Evolutionary conservation across 1,140 invertebrate species (phyloP).

Genomic region (Aphelenchoides fujianensis): DNA sequence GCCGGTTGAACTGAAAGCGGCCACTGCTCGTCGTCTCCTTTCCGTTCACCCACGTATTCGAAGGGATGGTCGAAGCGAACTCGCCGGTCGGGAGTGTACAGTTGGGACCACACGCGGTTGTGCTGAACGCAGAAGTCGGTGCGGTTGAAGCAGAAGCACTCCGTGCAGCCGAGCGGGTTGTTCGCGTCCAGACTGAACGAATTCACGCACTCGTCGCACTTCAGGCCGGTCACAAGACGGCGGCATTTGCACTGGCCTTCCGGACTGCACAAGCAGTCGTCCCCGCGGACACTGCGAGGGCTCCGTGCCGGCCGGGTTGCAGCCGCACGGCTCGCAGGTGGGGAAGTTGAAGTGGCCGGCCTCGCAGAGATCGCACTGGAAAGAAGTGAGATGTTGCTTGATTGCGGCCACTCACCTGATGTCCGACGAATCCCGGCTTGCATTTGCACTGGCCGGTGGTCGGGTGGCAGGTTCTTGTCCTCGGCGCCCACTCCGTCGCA

Average conservation of each 20-base stretch:
- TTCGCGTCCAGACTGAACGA: slow-evolving; percentile 79
- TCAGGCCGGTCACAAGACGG: slow-evolving; percentile 72
- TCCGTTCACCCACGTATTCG: slow-evolving; percentile 30
- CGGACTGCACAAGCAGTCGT: slow-evolving; percentile 54
- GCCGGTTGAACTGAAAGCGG: slow-evolving; percentile 36
- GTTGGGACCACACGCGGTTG: slow-evolving; percentile 53
- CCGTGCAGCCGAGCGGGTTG: slow-evolving; percentile 86
- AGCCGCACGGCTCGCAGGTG: slow-evolving; percentile 77
- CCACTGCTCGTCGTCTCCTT: background rate
- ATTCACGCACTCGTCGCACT: slow-evolving; percentile 76
- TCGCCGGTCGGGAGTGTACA: slow-evolving; percentile 55
- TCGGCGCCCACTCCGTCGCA: slow-evolving; percentile 74
- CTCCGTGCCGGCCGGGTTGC: slow-evolving; percentile 72
- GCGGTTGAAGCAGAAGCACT: slow-evolving; percentile 96
- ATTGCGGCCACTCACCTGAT: slow-evolving; percentile 28
- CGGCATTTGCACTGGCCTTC: slow-evolving; percentile 84
- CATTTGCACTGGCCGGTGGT: slow-evolving; percentile 63
- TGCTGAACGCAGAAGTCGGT: slow-evolving; percentile 72
- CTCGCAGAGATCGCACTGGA: slow-evolving; percentile 75
- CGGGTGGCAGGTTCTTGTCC: slow-evolving; percentile 72
- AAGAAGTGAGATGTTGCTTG: slow-evolving; percentile 2
- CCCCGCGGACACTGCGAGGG: slow-evolving; percentile 67
- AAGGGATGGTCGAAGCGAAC: slow-evolving; percentile 53
- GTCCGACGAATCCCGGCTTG: slow-evolving; percentile 44
- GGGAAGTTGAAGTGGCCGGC: slow-evolving; percentile 85